A percentile compares a stretch with the other conserved stretches of the same genome.
Evolutionary conservation across 2,888 invertebrate genomes (phyloP).

Genomic region (Synanthedon tipuliformis): DNA sequence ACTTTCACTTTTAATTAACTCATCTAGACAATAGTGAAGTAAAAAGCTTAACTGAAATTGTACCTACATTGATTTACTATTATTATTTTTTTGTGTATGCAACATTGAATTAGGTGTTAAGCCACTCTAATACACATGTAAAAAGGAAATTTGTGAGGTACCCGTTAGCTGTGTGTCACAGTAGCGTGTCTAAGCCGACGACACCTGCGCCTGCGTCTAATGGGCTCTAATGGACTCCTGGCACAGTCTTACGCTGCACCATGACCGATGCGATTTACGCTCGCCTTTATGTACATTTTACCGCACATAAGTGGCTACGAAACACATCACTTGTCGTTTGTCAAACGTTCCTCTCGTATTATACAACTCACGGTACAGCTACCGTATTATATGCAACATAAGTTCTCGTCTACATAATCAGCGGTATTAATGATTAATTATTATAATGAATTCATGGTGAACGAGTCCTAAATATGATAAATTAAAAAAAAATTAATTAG

Average conservation of each 20-base stretch:
- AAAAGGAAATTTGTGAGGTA: background rate
- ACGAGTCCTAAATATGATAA: too few species aligned
- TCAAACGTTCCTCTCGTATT: constrained; percentile 3
- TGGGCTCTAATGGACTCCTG: constrained; percentile 37
- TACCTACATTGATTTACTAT: too few species aligned
- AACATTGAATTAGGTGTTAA: background rate
- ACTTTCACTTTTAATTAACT: too few species aligned
- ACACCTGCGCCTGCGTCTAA: constrained; percentile 50
- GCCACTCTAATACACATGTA: background rate
- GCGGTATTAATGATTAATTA: too few species aligned
- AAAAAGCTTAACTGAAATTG: too few species aligned
- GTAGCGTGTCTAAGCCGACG: constrained; percentile 49
- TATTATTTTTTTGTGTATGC: background rate
- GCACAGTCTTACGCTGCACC: constrained; percentile 34
- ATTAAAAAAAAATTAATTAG: too few species aligned
- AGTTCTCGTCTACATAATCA: too few species aligned
- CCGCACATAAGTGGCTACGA: background rate
- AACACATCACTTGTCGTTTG: constrained; percentile 12
- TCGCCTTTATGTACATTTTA: constrained; percentile 15
- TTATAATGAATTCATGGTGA: too few species aligned
- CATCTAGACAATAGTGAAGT: too few species aligned
- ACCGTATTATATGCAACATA: too few species aligned
- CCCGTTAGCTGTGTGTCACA: constrained; percentile 27
- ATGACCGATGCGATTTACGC: constrained; percentile 31
- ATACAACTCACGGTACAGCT: too few species aligned